A percentile compares a stretch with the other conserved stretches of the same genome.
Evolutionary conservation across 2,113 vertebrate species (phyloP).

Genomic region (Colistium nudipinnis): DNA sequence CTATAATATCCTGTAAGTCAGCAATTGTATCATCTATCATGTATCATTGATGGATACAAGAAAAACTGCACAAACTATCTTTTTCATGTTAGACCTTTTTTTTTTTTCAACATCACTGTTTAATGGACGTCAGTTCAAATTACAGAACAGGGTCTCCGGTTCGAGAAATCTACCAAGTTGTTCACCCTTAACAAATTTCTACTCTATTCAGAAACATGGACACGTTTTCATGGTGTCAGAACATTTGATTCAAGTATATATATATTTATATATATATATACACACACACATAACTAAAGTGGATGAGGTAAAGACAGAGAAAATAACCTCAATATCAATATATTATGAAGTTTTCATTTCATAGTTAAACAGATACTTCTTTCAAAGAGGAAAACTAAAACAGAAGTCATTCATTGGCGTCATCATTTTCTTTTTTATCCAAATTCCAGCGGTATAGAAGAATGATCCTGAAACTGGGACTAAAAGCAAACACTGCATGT

Average conservation of each 20-base stretch:
- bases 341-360: conserved; percentile 69
- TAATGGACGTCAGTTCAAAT: conserved; percentile 23
- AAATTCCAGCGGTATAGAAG: conserved; percentile 66
- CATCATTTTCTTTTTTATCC: conserved; percentile 67
- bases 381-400: conserved; percentile 63
- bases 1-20: conserved; percentile 21
- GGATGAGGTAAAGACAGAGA: conserved; percentile 63
- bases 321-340: conserved; percentile 55
- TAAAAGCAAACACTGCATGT: conserved; percentile 45
- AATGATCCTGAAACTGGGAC: conserved; percentile 45
- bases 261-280: conserved; percentile 39
- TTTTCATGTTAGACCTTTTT: neutral
- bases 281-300: conserved; percentile 51
- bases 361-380: conserved; percentile 64
- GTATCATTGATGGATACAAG: conserved; percentile 35
- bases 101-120: conserved; percentile 3
- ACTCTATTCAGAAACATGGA: conserved; percentile 74
- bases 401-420: conserved; percentile 81
- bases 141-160: conserved; percentile 31
- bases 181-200: conserved; percentile 61
- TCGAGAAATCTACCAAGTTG: conserved; percentile 51
- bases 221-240: conserved; percentile 68
- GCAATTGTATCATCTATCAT: conserved; percentile 34
- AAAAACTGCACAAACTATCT: conserved; percentile 34
- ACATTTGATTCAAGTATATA: conserved; percentile 76